Evolutionary conservation across 2,888 invertebrate species (phyloP), one percentile per base, ranked within the genome.

Genomic region (Hydropsyche betteni): DNA sequence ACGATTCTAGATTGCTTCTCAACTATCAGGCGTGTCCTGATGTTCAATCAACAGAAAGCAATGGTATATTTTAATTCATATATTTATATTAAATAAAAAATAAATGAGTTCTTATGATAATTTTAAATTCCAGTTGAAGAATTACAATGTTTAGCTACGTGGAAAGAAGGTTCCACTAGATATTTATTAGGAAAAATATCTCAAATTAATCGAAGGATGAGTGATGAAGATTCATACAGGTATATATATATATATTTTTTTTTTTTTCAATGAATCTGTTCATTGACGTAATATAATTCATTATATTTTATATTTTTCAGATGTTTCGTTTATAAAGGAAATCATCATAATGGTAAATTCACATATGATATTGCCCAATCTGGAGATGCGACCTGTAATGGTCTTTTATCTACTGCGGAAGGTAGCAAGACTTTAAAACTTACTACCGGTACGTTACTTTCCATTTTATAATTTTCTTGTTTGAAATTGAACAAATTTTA

Each of bases 1-100:
- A 95, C 81, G 92, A 93, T 81, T 93, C 94, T 2, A 86, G 93
- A 61, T 88, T 95, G 64, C 89, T 94, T 78, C 88, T 96, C 79
- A 91, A 93, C 79, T 95, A 94, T 84, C 93, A 94, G 86, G 93
- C 94, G 0, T 95, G 96, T 82, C 92, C 93, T 0, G 93, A 94
- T 82, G 91, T 94, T 4, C 88, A 87, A 0, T 91, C 91, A 61
- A 92, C 94, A 0, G 94, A 94, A 84, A 93, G 93, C 82, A 91
- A 92, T 80, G 91, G 94, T 94, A 83, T 24, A 4, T 14, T 55
- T 55, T n/a, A 12, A 12, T 12, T 16, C 2, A 55, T 55, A 16
- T 51, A 55, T 14, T 55, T 8, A 1, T n/a, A 55, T 55, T 64
- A 33, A 24, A 24, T 44, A 4, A 44, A n/a, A 8, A 38, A 10